Evolutionary conservation across 2,113 vertebrate genomes (phyloP), one percentile per base, ranked within the genome.

Genomic region (Micronycteris hirsuta): DNA sequence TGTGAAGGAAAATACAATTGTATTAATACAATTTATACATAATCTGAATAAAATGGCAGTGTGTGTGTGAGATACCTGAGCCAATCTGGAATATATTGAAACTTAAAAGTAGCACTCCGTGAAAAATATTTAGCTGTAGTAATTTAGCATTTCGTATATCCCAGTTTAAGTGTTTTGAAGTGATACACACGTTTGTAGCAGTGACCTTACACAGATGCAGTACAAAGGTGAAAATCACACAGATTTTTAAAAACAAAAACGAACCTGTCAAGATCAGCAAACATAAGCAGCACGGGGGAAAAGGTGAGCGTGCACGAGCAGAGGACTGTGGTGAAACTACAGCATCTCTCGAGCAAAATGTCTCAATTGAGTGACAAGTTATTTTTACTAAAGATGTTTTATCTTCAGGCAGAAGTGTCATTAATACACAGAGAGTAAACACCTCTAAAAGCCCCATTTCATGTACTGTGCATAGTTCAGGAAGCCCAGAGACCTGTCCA

Each of bases 361-460:
- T 70, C 41, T 70, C 54, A 22, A 28, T 0, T 47, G 89, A 95
- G 61, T 92, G 81, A 93, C 65, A 95, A 84, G 67, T 47, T 91
- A 81, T 88, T 91, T 93, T 43, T n/a, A 89, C 73, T 38, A 31
- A 83, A 86, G 73, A 87, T 76, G 41, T 20, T 76, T 68, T 83
- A 67, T 96, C 58, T 94, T 86, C 52, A 63, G 73, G 86, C 61
- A 83, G 89, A 94, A 95, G 85, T 89, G 33, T 74, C 71, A 85
- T 61, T 70, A 63, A 74, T 20, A 85, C 45, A 86, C 28, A 70
- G n/a, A 54, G 36, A 93, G 71, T 14, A 90, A 74, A 86, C 43
- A 43, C 2, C n/a, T 76, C 1, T 3, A 33, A 86, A 17, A 56
- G n/a, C 16, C 70, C 33, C 28, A 45, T 20, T 91, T 17, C 31